Base-by-base conservation (phyloP, 1,140 invertebrate genomes). In the Drosophila pallidifrons region DNA sequence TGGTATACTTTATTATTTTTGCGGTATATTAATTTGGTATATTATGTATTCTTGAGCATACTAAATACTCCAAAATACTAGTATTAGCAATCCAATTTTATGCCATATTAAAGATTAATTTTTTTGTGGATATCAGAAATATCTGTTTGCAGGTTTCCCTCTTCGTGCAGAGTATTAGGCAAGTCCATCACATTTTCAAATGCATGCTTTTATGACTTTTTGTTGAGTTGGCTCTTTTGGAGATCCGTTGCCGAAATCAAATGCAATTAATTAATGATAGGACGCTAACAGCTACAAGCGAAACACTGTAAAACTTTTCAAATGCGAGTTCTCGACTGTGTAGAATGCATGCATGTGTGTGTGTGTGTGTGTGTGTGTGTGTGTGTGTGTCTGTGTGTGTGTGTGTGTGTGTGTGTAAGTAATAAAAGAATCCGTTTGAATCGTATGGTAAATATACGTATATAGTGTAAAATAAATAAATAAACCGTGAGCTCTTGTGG, bases 201-300 rank as follows among this genome's bases (percentile, higher is more conserved):
- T 5, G 7, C 35, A 5, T 10, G 16, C 1, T 5, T n/a, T 51
- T 41, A 45, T 13, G 41, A 10, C 41, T 51, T 38, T 61, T 45
- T 55, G 15, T 25, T 45, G 30, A 2, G 3, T 51, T n/a, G n/a
- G 41, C 16, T 20, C 20, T 30, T 35, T 25, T 30, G 41, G n/a
- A 30, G 30, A n/a, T 64, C 43, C 30, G 20, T 15, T 30, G 20
- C 43, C n/a, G 28, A 73, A 82, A 81, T 82, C 61, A 77, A 82
- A 83, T 83, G 81, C 76, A 83, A 71, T 79, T 82, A 82, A 82
- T 82, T 82, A 82, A 71, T 79, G 46, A 69, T 51, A 55, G 75
- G 30, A 38, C 59, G 11, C 35, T 30, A 57, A 57, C 35, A 74
- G 57, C 46, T 55, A 51, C 68, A 71, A 69, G 41, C 54, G 10